Evolutionary conservation across 2,113 vertebrate genomes (phyloP).

Genomic region (Burhinus bistriatus): DNA sequence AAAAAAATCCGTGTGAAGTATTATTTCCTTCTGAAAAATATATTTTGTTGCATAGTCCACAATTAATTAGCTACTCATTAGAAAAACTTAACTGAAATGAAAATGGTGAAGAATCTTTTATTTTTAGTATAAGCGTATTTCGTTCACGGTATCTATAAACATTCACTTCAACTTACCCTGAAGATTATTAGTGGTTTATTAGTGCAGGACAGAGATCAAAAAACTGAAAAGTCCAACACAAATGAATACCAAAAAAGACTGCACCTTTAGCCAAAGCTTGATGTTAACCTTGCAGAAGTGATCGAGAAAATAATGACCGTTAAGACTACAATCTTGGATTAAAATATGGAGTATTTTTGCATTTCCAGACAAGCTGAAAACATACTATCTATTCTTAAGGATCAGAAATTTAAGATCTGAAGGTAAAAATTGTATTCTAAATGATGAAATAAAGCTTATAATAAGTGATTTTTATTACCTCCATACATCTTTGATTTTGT

Average conservation of each 20-base stretch:
- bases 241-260: background rate
- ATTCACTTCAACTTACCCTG: background rate
- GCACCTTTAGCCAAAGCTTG: background rate
- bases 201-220: background rate
- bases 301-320: background rate
- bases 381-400: fast-evolving
- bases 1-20: background rate
- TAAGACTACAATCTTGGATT: background rate
- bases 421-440: background rate
- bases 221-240: background rate
- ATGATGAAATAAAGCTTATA: background rate
- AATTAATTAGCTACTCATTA: background rate
- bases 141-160: background rate
- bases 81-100: background rate
- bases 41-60: background rate
- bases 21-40: background rate
- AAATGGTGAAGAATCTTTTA: background rate
- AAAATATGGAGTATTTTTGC: background rate
- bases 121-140: background rate
- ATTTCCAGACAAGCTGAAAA: background rate
- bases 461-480: background rate
- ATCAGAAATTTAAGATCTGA: background rate
- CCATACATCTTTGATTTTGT: background rate
- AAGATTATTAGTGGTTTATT: background rate
- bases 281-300: fast-evolving